Conservation (phyloP, 2,888 invertebrate genomes). For the Aporophyla lueneburgensis region DNA sequence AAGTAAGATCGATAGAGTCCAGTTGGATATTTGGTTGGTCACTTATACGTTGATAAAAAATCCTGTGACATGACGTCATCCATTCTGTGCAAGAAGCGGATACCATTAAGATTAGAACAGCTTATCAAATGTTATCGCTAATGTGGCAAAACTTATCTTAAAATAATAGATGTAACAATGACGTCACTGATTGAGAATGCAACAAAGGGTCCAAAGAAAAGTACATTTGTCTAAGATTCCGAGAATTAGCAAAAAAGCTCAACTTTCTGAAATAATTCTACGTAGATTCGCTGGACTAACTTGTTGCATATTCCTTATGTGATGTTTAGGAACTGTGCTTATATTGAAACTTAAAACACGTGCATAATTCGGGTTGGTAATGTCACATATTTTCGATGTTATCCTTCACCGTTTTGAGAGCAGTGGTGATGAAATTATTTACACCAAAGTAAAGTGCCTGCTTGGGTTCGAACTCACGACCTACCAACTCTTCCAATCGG, state of each 20-base stretch:
- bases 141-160: slow-evolving; percentile 37
- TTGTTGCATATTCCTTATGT: slow-evolving; percentile 46
- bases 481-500: no score
- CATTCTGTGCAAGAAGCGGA: slow-evolving; percentile 17
- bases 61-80: slow-evolving; percentile 18
- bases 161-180: slow-evolving; percentile 27
- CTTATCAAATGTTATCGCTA: slow-evolving; percentile 39
- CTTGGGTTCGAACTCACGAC: no score
- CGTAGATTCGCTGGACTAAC: slow-evolving; percentile 28
- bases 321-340: neutral
- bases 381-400: no score
- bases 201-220: neutral
- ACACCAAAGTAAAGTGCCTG: no score
- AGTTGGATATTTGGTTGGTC: no score
- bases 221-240: neutral
- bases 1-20: no score
- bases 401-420: no score
- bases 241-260: neutral
- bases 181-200: slow-evolving; percentile 22
- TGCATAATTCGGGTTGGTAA: neutral
- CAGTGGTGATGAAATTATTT: no score
- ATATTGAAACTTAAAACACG: neutral
- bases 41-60: slow-evolving; percentile 11
- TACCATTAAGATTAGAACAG: slow-evolving; percentile 29
- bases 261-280: slow-evolving; percentile 9